These are phyloP conservation scores for Ranitomeya variabilis DNA, from an alignment of 2,113 vertebrate genomes.

Conservation along the genomic window DNA sequence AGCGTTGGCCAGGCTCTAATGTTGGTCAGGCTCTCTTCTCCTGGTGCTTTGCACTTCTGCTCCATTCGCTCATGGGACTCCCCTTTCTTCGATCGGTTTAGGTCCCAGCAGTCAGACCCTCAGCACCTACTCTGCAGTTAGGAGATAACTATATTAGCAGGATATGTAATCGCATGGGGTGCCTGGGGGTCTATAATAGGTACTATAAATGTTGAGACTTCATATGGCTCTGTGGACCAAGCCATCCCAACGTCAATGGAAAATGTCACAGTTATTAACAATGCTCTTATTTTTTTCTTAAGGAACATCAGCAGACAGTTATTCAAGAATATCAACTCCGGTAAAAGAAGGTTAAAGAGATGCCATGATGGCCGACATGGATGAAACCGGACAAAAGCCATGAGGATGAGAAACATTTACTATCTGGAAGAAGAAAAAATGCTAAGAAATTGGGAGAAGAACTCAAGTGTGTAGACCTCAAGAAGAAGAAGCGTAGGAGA, in stretches of 20 bases:
- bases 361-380: neutral
- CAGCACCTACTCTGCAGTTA: no score
- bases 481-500: neutral
- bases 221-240: neutral
- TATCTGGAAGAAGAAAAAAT: neutral
- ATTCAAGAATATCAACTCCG: neutral
- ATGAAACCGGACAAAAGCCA: neutral
- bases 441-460: neutral
- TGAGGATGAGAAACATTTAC: neutral
- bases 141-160: no score
- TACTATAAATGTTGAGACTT: no score
- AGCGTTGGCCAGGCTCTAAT: no score
- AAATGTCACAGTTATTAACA: neutral
- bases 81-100: no score
- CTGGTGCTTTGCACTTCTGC: no score
- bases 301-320: slow-evolving; percentile 27
- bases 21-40: no score
- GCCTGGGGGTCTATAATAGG: no score
- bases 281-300: neutral
- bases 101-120: no score
- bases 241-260: neutral
- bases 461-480: neutral
- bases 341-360: neutral
- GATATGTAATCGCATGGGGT: no score
- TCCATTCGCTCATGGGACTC: no score